These are phyloP conservation scores for Bombus sibiricus DNA, from an alignment of 1,140 invertebrate species.

Conservation along the genomic window DNA sequence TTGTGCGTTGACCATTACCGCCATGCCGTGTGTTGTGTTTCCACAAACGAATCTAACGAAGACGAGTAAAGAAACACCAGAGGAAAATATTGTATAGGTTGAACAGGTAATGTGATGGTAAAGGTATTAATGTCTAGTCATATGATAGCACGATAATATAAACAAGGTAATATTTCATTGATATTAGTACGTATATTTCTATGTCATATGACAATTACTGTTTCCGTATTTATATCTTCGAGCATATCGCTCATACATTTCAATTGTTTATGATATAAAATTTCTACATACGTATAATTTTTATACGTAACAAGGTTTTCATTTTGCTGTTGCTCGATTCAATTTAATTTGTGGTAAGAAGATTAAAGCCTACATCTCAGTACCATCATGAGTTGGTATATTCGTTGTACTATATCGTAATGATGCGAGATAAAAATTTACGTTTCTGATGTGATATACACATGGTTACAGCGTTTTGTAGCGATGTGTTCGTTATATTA, in stretches of 20 bases:
- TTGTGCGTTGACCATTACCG: background rate
- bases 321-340: background rate
- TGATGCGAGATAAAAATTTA: background rate
- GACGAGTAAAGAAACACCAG: background rate
- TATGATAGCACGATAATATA: background rate
- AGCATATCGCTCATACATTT: background rate
- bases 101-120: background rate
- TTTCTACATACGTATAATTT: background rate
- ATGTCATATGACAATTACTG: background rate
- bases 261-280: background rate
- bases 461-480: background rate
- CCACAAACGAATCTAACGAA: background rate
- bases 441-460: background rate
- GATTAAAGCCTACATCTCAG: background rate
- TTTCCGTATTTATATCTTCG: background rate
- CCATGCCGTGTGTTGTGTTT: background rate
- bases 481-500: background rate
- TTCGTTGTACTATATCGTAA: background rate
- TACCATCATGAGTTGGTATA: background rate
- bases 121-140: background rate
- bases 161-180: background rate
- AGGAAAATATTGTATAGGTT: background rate
- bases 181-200: background rate
- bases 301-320: background rate
- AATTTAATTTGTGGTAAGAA: constrained; percentile 50